Percentiles rank a stretch among this genome's conserved stretches.
Evolutionary conservation across 2,888 invertebrate genomes (phyloP).

Genomic region (Tryphoninae sp.): DNA sequence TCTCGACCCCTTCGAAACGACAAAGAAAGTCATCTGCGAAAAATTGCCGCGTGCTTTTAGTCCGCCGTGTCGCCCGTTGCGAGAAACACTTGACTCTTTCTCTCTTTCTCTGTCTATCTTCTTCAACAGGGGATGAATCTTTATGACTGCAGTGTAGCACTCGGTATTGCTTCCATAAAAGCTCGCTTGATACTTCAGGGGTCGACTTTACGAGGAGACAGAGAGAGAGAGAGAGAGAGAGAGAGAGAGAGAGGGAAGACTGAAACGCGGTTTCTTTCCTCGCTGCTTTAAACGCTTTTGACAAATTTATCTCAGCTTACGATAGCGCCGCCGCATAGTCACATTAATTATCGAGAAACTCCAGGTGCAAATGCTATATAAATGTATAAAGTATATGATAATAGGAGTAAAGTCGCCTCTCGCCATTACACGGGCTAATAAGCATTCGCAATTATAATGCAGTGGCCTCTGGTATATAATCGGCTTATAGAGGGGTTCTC

Average conservation of each 20-base stretch:
- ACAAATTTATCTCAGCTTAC: background rate
- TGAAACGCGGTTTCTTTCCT: background rate
- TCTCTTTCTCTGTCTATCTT: constrained; percentile 38
- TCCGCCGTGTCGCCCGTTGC: constrained; percentile 27
- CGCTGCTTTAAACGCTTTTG: background rate
- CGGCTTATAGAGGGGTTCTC: constrained; percentile 69
- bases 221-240: constrained; percentile 49
- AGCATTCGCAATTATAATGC: constrained; percentile 74
- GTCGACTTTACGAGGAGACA: constrained; percentile 69
- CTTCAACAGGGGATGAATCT: constrained; percentile 74
- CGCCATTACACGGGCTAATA: constrained; percentile 67
- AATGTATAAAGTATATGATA: constrained; percentile 18
- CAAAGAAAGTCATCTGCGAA: constrained; percentile 51
- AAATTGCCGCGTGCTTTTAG: constrained; percentile 42
- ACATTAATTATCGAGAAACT: constrained; percentile 23
- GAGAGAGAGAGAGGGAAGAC: constrained; percentile 45
- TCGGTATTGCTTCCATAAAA: constrained; percentile 65
- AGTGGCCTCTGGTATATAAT: constrained; percentile 68
- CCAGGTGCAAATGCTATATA: constrained; percentile 2
- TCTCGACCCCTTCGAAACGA: constrained; percentile 62
- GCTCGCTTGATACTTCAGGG: constrained; percentile 75
- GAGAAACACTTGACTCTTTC: constrained; percentile 70
- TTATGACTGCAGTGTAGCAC: constrained; percentile 69
- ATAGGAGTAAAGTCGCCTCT: constrained; percentile 40
- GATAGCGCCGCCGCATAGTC: background rate